Evolutionary conservation across 2,888 invertebrate genomes (phyloP).

Genomic region (Callinectes sapidus): DNA sequence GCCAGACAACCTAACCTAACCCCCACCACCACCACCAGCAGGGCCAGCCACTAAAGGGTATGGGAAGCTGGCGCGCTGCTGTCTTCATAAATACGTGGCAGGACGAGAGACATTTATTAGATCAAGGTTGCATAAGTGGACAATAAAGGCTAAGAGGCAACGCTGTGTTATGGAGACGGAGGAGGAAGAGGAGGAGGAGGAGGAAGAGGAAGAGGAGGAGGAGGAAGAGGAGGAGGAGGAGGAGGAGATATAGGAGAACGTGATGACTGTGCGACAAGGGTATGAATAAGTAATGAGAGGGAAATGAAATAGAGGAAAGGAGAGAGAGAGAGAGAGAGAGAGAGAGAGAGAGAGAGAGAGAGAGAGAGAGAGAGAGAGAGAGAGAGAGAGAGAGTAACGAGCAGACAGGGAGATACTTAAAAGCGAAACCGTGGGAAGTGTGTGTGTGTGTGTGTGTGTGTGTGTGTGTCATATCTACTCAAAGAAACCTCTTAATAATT

Average conservation of each 20-base stretch:
- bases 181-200: neutral
- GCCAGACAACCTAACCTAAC: neutral
- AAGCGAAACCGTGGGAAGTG: neutral
- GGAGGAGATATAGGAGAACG: neutral
- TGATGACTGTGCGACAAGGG: neutral
- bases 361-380: neutral
- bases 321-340: neutral
- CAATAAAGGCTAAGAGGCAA: neutral
- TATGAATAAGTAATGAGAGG: no score
- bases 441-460: slow-evolving; percentile 19
- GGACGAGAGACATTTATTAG: neutral
- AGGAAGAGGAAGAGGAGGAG: neutral
- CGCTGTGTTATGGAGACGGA: neutral
- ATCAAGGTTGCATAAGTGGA: neutral
- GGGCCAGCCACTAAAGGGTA: no score
- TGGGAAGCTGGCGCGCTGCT: no score
- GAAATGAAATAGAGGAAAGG: neutral
- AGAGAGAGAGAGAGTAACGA: neutral
- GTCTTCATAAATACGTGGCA: neutral
- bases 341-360: neutral
- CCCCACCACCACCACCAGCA: neutral
- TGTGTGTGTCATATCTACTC: neutral
- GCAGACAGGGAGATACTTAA: neutral
- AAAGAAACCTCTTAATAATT: neutral
- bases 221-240: neutral